A percentile compares a stretch with the other conserved stretches of the same genome.
These are phyloP conservation scores for Paralinhomoeus sp. DNA, from an alignment of 2,888 invertebrate genomes.

Conservation along the genomic window DNA sequence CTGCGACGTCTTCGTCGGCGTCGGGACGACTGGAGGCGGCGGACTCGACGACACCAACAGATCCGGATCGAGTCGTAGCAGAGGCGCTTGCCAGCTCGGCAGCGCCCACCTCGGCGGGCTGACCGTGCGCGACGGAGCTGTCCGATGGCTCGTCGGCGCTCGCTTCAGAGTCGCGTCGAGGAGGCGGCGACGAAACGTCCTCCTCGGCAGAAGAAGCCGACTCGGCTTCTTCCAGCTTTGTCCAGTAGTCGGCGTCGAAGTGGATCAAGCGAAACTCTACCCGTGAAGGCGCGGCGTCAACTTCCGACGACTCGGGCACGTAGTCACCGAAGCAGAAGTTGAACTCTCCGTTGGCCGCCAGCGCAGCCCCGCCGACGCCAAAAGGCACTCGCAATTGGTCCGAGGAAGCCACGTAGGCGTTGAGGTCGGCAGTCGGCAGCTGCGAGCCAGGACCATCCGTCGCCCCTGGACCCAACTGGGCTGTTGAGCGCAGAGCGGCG, in stretches of 20 bases:
- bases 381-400: conserved; percentile 81
- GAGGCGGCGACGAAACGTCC: conserved; percentile 36
- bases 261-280: conserved; percentile 95
- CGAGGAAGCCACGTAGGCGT: conserved; percentile 69
- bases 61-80: too few species aligned
- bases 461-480: conserved; percentile 79
- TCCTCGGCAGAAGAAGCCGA: conserved; percentile 77
- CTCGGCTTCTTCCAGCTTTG: conserved; percentile 74
- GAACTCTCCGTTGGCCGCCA: too few species aligned
- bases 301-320: too few species aligned
- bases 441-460: conserved; percentile 89
- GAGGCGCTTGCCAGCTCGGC: too few species aligned
- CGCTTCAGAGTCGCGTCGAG: background rate
- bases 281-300: too few species aligned
- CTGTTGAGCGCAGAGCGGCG: too few species aligned
- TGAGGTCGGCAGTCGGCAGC: conserved; percentile 66
- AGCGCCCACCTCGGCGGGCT: conserved; percentile 14
- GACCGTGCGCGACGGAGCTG: conserved; percentile 47
- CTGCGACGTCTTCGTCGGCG: too few species aligned
- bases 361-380: too few species aligned
- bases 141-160: too few species aligned
- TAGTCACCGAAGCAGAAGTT: conserved; percentile 10
- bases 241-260: conserved; percentile 88
- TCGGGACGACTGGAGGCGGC: too few species aligned
- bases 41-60: too few species aligned